Evolutionary conservation across 1,140 invertebrate species (phyloP), one percentile per base, ranked within the genome.

Genomic region (Drosophila subobscura): DNA sequence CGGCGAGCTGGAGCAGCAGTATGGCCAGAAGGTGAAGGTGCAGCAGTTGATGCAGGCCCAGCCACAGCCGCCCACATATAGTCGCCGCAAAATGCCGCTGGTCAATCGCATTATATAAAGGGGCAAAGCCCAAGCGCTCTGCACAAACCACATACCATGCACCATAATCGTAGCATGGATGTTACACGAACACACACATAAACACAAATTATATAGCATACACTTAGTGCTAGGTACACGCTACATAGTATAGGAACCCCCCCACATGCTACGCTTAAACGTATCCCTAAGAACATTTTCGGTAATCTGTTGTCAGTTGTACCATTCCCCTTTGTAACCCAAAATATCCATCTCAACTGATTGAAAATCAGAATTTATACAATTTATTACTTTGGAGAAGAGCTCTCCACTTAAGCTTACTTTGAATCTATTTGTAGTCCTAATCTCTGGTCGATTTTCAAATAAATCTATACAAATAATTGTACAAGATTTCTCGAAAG

Each of bases 21-120:
- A 91, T 14, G 84, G 84, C 5, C 84, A 88, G 46, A 88, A 88
- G 59, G 83, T 88, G 1, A 88, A 89, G 45, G 83, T 88, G 47
- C 83, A 88, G 37, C 84, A 78, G 47, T 68, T 86, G 20, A 20
- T 59, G 5, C 78, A 80, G 16, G 20, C 59, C 6, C 77, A 77
- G 23, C 57, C 77, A 29, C 79, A 80, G 33, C 71, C 56, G 27
- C 55, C 77, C 54, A 88, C 78, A 6, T 90, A 89, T 22, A 94
- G 93, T 84, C 84, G 93, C 56, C 91, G 93, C 57, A 94, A 94
- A 86, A 93, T 93, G 58, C 93, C 93, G 44, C 92, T 94, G 57
- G 93, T 94, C 12, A 94, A 93, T 77, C 79, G 93, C 75, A 93
- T 94, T 47, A 93, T 92, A 20, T 92, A 93, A 78, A 50, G 46